These are phyloP conservation scores for Noctua janthe DNA, from an alignment of 2,888 invertebrate genomes.

Conservation along the genomic window DNA sequence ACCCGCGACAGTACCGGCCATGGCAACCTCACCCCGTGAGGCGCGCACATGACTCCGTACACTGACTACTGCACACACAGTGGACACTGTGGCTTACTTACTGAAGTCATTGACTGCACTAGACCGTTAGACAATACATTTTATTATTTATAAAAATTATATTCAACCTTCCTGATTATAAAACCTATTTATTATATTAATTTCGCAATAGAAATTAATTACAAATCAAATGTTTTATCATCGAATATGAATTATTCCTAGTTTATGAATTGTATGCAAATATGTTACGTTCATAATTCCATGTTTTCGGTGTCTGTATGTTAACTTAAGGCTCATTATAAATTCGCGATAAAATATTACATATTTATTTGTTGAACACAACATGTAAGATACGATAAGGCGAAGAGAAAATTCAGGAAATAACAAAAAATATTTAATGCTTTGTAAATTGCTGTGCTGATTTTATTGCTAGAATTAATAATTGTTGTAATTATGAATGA, in stretches of 20 bases:
- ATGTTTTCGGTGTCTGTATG: conserved; percentile 74
- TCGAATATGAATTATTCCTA: conserved; percentile 57
- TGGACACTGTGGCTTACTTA: conserved; percentile 54
- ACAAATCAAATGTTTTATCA: conserved; percentile 59
- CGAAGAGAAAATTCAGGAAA: conserved; percentile 69
- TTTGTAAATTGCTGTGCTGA: conserved; percentile 75
- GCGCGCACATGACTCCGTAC: conserved; percentile 64
- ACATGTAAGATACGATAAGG: conserved; percentile 63
- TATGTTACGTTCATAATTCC: conserved; percentile 67
- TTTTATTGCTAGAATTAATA: conserved; percentile 66
- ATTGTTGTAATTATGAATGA: conserved; percentile 77
- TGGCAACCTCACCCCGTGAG: conserved; percentile 73
- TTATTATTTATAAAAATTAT: conserved; percentile 50
- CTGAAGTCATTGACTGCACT: conserved; percentile 57
- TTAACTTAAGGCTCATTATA: conserved; percentile 66
- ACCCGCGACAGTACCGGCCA: conserved; percentile 55
- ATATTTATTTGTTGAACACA: conserved; percentile 71
- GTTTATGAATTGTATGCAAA: conserved; percentile 59
- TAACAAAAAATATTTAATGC: conserved; percentile 74
- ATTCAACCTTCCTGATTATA: conserved; percentile 44
- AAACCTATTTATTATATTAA: conserved; percentile 52
- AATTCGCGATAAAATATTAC: conserved; percentile 73
- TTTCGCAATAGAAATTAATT: conserved; percentile 37
- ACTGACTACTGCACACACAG: conserved; percentile 48
- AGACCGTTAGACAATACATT: conserved; percentile 48